A percentile compares a stretch with the other conserved stretches of the same genome.
Conservation (phyloP, 2,113 vertebrate genomes). For the Pandion haliaetus region DNA sequence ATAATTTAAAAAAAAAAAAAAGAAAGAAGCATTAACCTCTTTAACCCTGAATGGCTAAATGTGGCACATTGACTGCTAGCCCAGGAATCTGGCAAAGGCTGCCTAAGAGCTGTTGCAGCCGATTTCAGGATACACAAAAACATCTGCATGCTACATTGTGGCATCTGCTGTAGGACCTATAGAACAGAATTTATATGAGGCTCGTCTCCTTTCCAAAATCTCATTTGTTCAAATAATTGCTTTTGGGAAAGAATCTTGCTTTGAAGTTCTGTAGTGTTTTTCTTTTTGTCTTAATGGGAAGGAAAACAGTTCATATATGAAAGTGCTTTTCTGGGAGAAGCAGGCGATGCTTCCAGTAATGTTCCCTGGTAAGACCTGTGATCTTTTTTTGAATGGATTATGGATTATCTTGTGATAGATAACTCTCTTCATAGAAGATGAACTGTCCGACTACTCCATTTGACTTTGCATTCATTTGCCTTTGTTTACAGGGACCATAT, state of each 20-base stretch:
- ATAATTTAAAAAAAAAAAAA: neutral
- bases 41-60: neutral
- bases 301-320: neutral
- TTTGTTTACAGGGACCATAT: conserved; percentile 93
- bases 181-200: neutral
- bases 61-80: neutral
- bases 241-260: neutral
- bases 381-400: neutral
- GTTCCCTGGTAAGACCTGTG: neutral
- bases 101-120: neutral
- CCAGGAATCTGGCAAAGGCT: neutral
- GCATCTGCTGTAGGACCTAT: neutral
- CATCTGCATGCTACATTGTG: neutral
- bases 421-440: neutral
- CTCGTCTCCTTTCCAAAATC: neutral
- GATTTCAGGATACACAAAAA: neutral
- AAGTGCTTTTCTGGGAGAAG: neutral
- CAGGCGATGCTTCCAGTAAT: neutral
- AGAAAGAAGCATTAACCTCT: neutral
- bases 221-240: neutral
- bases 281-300: neutral
- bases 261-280: neutral
- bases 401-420: neutral
- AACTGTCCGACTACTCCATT: neutral
- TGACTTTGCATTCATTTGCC: conserved; percentile 47